Percentiles rank a stretch among this genome's conserved stretches.
phyloP scores from a whole-genome alignment of 2,113 vertebrate species.

The Pelvicachromis taeniatus region DNA sequence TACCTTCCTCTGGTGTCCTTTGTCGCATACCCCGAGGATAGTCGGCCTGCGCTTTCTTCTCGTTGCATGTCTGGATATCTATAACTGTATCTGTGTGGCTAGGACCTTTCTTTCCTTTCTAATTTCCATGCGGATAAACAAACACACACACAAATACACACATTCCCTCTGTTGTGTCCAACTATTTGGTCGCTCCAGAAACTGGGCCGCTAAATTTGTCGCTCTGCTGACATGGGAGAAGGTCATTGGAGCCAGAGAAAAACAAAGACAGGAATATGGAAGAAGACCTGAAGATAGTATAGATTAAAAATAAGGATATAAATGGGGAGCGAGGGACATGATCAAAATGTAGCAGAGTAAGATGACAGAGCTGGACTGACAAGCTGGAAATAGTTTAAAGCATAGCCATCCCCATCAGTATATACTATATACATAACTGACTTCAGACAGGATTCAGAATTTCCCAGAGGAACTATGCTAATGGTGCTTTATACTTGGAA shows the following conservation, averaged over 20 bases:
- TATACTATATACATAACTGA: neutral
- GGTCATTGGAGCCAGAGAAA: slow-evolving; percentile 66
- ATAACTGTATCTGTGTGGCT: slow-evolving; percentile 35
- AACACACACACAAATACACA: neutral
- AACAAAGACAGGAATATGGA: slow-evolving; percentile 49
- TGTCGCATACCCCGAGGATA: neutral
- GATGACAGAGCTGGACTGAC: neutral
- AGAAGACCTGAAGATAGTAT: neutral
- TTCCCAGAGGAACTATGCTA: neutral
- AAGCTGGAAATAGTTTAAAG: slow-evolving; percentile 23
- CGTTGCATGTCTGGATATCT: slow-evolving; percentile 26
- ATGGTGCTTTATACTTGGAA: neutral
- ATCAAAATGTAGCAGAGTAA: neutral
- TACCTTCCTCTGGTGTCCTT: neutral
- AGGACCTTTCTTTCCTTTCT: slow-evolving; percentile 23
- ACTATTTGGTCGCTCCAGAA: slow-evolving; percentile 74
- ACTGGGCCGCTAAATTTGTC: slow-evolving; percentile 70
- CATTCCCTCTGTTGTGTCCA: slow-evolving; percentile 59
- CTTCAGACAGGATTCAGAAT: neutral
- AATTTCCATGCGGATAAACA: neutral
- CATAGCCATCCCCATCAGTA: slow-evolving; percentile 7
- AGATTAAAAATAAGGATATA: neutral
- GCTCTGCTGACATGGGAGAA: slow-evolving; percentile 70
- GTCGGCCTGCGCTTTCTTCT: neutral
- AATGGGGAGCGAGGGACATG: neutral